A percentile compares a stretch with the other conserved stretches of the same genome.
phyloP scores from a whole-genome alignment of 1,140 invertebrate genomes.

The Eumaeus atala region DNA sequence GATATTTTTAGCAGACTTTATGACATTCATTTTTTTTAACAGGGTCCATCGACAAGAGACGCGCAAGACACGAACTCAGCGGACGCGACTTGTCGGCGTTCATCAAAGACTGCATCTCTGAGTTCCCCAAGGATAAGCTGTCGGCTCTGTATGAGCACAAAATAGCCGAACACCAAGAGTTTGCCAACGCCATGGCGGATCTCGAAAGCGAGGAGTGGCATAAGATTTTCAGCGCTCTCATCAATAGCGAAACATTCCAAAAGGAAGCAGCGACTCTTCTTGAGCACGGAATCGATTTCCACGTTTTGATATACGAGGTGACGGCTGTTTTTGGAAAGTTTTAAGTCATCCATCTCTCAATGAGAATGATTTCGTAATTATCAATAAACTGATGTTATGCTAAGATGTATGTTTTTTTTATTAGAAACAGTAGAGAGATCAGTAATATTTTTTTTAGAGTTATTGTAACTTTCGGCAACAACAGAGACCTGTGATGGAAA shows the following conservation, averaged over 20 bases:
- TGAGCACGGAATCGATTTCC: conserved; percentile 46
- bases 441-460: too few species aligned
- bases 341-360: too few species aligned
- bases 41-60: conserved; percentile 28
- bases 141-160: conserved; percentile 51
- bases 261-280: conserved; percentile 36
- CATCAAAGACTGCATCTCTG: conserved; percentile 37
- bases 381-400: not conserved
- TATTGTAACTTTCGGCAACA: too few species aligned
- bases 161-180: conserved; percentile 44
- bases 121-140: conserved; percentile 50
- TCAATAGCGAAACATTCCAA: conserved; percentile 46
- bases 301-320: conserved; percentile 34
- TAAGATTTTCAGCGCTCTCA: conserved; percentile 37
- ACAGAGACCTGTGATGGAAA: too few species aligned
- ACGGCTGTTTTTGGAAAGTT: conserved; percentile 48
- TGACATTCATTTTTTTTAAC: too few species aligned
- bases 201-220: conserved; percentile 48
- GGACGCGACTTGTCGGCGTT: conserved; percentile 42
- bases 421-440: too few species aligned
- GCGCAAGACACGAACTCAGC: conserved; percentile 31
- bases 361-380: not conserved
- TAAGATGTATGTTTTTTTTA: too few species aligned
- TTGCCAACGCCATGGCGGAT: conserved; percentile 46
- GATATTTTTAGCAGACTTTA: too few species aligned